These are phyloP conservation scores for Drosophila pruinosa DNA, from an alignment of 1,140 invertebrate genomes.

Conservation along the genomic window DNA sequence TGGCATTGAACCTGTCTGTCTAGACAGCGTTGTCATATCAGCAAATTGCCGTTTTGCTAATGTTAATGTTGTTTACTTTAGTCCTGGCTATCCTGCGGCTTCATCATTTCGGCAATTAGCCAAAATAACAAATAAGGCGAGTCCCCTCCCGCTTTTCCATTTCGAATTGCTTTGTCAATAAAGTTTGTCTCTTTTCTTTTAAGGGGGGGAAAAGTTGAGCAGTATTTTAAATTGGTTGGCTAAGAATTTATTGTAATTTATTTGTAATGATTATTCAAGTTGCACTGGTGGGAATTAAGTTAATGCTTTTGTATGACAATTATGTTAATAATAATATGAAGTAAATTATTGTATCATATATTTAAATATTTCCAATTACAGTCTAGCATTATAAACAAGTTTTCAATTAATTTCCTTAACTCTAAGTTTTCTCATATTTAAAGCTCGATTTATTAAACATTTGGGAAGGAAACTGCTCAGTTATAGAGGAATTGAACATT, in stretches of 20 bases:
- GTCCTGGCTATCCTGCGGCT: slow-evolving; percentile 10
- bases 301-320: no score
- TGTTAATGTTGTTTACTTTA: slow-evolving; percentile 51
- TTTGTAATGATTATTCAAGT: neutral
- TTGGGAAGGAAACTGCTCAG: no score
- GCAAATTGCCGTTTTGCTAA: slow-evolving; percentile 26
- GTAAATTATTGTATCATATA: no score
- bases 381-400: no score
- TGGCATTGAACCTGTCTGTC: slow-evolving; percentile 25
- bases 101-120: slow-evolving; percentile 37
- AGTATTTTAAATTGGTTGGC: no score
- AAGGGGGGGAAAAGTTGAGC: neutral
- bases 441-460: no score
- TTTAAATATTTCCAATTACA: no score
- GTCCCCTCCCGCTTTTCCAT: neutral
- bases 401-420: no score
- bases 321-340: no score
- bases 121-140: slow-evolving; percentile 7
- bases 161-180: slow-evolving; percentile 42
- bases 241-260: neutral
- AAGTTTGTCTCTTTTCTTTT: neutral
- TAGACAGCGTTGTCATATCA: slow-evolving; percentile 43
- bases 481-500: no score
- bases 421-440: no score
- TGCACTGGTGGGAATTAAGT: neutral